Conservation (phyloP, 2,113 vertebrate genomes). For the Shinisaurus crocodilurus region DNA sequence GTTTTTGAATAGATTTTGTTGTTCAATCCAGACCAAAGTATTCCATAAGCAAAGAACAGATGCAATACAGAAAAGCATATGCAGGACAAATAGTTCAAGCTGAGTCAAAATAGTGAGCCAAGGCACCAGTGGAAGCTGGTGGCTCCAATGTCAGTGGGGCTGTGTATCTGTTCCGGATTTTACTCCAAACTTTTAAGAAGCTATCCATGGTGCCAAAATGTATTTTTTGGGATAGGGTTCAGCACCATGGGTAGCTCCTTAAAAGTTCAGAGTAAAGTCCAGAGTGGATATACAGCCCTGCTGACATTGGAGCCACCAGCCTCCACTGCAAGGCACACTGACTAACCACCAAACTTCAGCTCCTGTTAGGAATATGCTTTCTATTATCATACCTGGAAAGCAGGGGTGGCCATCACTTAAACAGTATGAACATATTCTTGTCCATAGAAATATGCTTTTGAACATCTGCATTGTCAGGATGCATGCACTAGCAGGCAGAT, state of each 20-base stretch:
- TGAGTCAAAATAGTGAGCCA: too few relatives aligned
- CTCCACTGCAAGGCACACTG: too few relatives aligned
- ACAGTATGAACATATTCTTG: not conserved
- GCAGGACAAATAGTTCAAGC: not conserved
- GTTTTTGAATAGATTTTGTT: not conserved
- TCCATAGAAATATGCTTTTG: conserved; percentile 23
- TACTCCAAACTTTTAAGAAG: too few relatives aligned
- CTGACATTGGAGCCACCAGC: too few relatives aligned
- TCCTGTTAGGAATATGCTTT: not conserved
- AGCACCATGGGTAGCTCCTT: too few relatives aligned
- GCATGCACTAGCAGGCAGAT: conserved; percentile 41
- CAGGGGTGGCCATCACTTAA: not conserved
- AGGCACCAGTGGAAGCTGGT: too few relatives aligned
- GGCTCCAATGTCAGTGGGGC: too few relatives aligned
- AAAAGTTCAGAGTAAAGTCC: too few relatives aligned
- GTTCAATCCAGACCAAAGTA: not conserved
- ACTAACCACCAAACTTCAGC: not conserved
- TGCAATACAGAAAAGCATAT: not conserved
- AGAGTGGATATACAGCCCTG: too few relatives aligned
- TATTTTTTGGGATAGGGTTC: too few relatives aligned
- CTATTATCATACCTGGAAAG: conserved; percentile 9
- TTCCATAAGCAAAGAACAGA: not conserved
- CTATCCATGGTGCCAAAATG: too few relatives aligned
- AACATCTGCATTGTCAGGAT: conserved; percentile 27
- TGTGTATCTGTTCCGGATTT: not conserved